Evolutionary conservation across 2,797 vertebrate species (phyloP), one percentile per base, ranked within the genome.

Genomic region (Tiaroga cobitis): DNA sequence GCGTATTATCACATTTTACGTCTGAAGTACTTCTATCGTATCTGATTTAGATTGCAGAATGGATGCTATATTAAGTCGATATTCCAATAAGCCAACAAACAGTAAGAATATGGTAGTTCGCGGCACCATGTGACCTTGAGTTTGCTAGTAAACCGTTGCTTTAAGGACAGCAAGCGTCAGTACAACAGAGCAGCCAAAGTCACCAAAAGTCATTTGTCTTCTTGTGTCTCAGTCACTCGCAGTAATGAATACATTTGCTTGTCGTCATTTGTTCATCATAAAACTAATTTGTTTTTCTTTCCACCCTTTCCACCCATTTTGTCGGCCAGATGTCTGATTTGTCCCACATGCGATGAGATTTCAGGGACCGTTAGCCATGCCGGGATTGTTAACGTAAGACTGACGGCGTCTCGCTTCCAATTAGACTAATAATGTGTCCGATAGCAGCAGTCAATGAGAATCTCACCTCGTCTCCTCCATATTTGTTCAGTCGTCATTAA

Each of bases 301-400:
- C 69, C 49, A 75, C 79, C 26, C 49, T 65, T 87, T n/a, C n/a
- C n/a, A n/a, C n/a, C n/a, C 43, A 65, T 84, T 84, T 76, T 37
- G 8, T 37, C 7, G 41, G 39, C 34, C 86, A 81, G 82, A 34
- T 84, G 16, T 84, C 51, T 54, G 70, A 80, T 84, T 80, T 84
- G 77, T 69, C 39, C 49, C 77, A 80, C 43, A 81, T 39, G 82
- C 6, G 1, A 34, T 79, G 81, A 80, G 39, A 77, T 87, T 84
- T 77, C 82, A 87, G 86, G 82, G 43, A 70, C 77, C 76, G 63
- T 87, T 87, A 76, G 39, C 81, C 70, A 61, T 80, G 82, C 59
- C 3, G 34, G 26, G 34, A 82, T 69, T 26, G 26, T 84, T 29
- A 80, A 75, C 24, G 5, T 39, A 65, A 76, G 10, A 67, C 56